phyloP scores from a whole-genome alignment of 2,888 invertebrate species.

The Exephanes ischioxanthus region DNA sequence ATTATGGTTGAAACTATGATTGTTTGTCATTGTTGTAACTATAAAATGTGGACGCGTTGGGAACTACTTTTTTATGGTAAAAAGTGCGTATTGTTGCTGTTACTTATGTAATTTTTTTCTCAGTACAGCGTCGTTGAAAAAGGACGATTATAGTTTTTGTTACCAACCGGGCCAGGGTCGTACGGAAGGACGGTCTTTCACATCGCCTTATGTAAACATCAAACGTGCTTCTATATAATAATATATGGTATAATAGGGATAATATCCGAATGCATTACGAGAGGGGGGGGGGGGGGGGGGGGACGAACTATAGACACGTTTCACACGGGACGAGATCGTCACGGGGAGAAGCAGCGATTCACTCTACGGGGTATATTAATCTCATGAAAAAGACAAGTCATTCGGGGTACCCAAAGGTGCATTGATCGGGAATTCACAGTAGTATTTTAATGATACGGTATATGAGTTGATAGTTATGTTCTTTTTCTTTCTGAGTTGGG shows the following conservation, averaged over 20 bases:
- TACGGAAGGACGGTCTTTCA: conserved; percentile 21
- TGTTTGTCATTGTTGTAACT: too few species aligned
- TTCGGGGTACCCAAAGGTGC: conserved; percentile 83
- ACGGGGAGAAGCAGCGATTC: conserved; percentile 34
- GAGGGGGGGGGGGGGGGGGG: not conserved
- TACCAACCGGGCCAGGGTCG: not conserved
- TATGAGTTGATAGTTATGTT: not conserved
- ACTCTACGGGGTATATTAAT: conserved; percentile 60
- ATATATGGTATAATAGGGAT: conserved; percentile 48
- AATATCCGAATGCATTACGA: conserved; percentile 34
- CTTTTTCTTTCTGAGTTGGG: conserved; percentile 12
- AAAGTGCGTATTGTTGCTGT: too few species aligned
- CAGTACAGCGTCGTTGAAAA: not conserved
- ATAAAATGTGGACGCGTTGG: too few species aligned
- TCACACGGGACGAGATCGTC: conserved; percentile 54
- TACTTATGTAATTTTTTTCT: too few species aligned
- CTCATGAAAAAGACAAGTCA: conserved; percentile 45
- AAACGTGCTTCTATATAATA: conserved; percentile 67
- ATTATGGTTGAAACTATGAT: too few species aligned
- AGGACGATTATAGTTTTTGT: not conserved
- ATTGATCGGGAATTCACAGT: conserved; percentile 78
- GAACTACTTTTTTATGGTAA: too few species aligned
- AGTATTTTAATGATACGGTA: conserved; percentile 6
- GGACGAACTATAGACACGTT: conserved; percentile 53
- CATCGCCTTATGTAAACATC: conserved; percentile 65